Evolutionary conservation across 2,797 vertebrate genomes (phyloP), one percentile per base, ranked within the genome.

Genomic region (Pampus argenteus): DNA sequence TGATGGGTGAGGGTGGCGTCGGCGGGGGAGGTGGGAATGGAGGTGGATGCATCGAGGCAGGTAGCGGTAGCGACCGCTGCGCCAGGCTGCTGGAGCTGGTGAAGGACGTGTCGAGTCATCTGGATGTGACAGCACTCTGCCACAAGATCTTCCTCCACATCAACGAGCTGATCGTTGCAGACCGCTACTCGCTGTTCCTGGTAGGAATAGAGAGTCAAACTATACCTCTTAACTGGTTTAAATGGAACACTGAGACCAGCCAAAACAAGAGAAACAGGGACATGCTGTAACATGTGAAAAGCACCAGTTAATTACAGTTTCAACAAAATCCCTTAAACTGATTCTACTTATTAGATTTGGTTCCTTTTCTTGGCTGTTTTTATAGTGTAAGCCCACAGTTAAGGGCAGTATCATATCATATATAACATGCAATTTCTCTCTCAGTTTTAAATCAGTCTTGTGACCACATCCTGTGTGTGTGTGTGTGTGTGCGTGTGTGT

Each of bases 91-190:
- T 99, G 90, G 97, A 98, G 92, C 93, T 99, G 63, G 98, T 99
- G 62, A 96, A 96, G 81, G 98, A 99, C 52, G 98, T 99, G 79
- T 98, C 98, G 3, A 98, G 97, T 80, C 97, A 99, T 70, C 91
- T 99, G 90, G 98, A 99, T 38, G 96, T 99, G 88, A 96, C 97
- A 5, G 95, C 97, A 0, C 96, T 99, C 71, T 99, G 98, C 85
- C 97, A 99, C 89, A 98, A 96, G 91, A 99, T 99, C 87, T 99
- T 99, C 92, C 92, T 99, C 9, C 98, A 99, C 71, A 98, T 98
- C 92, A 96, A 99, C 0, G 96, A 97, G 90, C 95, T 99, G 67
- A 98, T 99, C 15, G 93, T 95, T 0, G 98, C 98, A 0, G 98
- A 99, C 87, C 97, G 97, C 76, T 99, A 99, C 75, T 99, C 98